Evolutionary conservation across 2,113 vertebrate species (phyloP).

Genomic region (Pygoscelis antarcticus): DNA sequence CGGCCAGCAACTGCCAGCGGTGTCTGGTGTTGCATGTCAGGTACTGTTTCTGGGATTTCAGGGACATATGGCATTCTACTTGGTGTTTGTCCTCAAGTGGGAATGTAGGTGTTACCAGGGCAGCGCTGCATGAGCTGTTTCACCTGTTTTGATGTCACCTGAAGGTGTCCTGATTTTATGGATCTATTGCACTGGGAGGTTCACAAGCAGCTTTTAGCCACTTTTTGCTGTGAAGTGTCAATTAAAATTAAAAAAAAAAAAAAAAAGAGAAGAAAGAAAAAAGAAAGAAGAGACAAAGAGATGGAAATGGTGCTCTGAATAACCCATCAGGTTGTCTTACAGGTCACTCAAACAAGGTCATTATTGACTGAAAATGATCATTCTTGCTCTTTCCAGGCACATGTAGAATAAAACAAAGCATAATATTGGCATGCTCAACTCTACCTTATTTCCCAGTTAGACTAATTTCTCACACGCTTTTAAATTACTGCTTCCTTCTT

Average conservation of each 20-base stretch:
- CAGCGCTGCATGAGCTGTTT: background rate
- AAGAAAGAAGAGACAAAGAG: background rate
- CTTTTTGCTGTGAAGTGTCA: background rate
- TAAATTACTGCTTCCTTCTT: background rate
- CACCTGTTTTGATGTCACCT: background rate
- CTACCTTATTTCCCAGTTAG: background rate
- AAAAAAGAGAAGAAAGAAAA: too few relatives aligned
- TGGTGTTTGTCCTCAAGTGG: background rate
- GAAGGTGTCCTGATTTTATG: background rate
- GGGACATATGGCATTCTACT: background rate
- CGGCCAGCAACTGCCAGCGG: fast-evolving
- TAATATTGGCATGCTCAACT: background rate
- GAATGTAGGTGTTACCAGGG: background rate
- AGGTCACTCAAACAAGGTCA: background rate
- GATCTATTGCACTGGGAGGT: background rate
- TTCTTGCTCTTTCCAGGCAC: background rate
- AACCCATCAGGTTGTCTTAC: background rate
- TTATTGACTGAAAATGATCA: background rate
- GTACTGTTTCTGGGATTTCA: background rate
- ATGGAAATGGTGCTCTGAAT: background rate
- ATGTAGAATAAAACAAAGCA: background rate
- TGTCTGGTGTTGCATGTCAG: background rate
- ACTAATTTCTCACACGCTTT: background rate
- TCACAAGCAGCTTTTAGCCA: background rate
- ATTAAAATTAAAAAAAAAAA: background rate